These are phyloP conservation scores for Pterobdella sp. DNA, from an alignment of 2,888 invertebrate species.

Conservation along the genomic window DNA sequence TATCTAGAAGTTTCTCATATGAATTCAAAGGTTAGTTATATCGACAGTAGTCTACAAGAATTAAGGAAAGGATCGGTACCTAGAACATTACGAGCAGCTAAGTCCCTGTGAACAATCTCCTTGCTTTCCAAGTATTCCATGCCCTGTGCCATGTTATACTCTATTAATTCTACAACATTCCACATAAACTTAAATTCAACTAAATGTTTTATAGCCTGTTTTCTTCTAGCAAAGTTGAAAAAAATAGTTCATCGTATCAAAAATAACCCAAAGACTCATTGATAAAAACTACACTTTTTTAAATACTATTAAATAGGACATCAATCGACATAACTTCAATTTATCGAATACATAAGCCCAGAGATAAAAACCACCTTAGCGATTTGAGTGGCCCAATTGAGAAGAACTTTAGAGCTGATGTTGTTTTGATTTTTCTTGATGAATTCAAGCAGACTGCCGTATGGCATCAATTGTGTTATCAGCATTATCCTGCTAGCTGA, in stretches of 20 bases:
- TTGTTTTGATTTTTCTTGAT: constrained; percentile 21
- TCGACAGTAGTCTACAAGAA: too few species aligned
- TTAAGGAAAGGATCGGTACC: constrained; percentile 38
- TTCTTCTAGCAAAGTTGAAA: not conserved
- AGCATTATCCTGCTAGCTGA: constrained; percentile 28
- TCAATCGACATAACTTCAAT: not conserved
- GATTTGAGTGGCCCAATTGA: constrained; percentile 30
- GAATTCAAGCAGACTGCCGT: constrained; percentile 29
- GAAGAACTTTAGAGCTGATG: constrained; percentile 28
- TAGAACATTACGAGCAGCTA: constrained; percentile 91
- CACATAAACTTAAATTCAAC: constrained; percentile 2
- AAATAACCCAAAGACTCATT: not conserved
- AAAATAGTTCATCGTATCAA: not conserved
- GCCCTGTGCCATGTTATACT: constrained; percentile 50
- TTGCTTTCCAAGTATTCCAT: constrained; percentile 94
- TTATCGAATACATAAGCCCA: not conserved
- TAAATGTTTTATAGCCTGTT: too few species aligned
- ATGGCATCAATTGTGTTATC: constrained; percentile 29
- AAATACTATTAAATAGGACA: not conserved
- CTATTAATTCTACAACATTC: not conserved
- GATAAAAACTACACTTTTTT: not conserved
- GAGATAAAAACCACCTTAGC: constrained; percentile 22
- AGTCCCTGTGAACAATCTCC: constrained; percentile 85
- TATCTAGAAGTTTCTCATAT: too few species aligned
- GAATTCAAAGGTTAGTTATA: too few species aligned